These are phyloP conservation scores for Drosophila infuscata DNA, from an alignment of 2,888 invertebrate genomes.

Conservation along the genomic window DNA sequence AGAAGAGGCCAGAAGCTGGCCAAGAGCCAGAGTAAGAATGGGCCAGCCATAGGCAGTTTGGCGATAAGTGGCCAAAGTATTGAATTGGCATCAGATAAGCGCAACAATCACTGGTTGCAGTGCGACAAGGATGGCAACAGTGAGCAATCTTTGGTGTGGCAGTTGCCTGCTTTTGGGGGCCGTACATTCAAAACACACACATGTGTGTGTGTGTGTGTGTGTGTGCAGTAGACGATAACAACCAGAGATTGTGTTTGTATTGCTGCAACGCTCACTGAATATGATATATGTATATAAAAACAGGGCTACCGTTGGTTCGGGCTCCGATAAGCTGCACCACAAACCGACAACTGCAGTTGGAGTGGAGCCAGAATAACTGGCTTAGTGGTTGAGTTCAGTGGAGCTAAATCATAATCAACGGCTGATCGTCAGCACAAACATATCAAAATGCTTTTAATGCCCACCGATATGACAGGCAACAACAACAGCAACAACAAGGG, in stretches of 20 bases:
- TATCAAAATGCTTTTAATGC: slow-evolving; percentile 53
- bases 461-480: slow-evolving; percentile 24
- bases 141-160: background rate
- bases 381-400: slow-evolving; percentile 9
- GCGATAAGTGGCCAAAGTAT: slow-evolving; percentile 25
- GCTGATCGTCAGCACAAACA: slow-evolving; percentile 51
- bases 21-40: slow-evolving; percentile 5
- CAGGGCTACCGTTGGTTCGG: slow-evolving; percentile 49
- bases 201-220: slow-evolving; percentile 4
- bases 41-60: slow-evolving; percentile 25
- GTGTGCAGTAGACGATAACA: slow-evolving; percentile 48
- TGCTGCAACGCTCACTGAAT: slow-evolving; percentile 36
- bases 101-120: background rate
- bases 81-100: slow-evolving; percentile 31
- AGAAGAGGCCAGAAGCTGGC: slow-evolving; percentile 11
- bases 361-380: slow-evolving; percentile 7
- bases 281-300: slow-evolving; percentile 20
- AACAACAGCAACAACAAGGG: slow-evolving; percentile 23
- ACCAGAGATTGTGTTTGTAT: slow-evolving; percentile 52
- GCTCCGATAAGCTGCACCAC: slow-evolving; percentile 48
- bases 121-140: slow-evolving; percentile 39
- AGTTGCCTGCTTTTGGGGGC: slow-evolving; percentile 65
- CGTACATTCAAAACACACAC: slow-evolving; percentile 12
- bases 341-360: slow-evolving; percentile 19
- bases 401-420: slow-evolving; percentile 55